A percentile compares a stretch with the other conserved stretches of the same genome.
Evolutionary conservation across 2,797 vertebrate genomes (phyloP).

Genomic region (Galago senegalensis): DNA sequence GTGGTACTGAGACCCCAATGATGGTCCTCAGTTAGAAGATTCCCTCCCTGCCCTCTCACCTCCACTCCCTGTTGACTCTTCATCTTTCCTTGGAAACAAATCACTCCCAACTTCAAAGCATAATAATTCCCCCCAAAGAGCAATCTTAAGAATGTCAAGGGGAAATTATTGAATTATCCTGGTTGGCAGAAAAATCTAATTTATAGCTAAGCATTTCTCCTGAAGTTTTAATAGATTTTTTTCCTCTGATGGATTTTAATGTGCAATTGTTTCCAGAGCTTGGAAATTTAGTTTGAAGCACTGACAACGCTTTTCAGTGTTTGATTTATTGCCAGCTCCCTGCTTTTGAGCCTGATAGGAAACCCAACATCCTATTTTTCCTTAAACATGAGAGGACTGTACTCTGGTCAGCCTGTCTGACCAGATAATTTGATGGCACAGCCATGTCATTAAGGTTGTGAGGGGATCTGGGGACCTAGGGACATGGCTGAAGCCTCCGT

Average conservation of each 20-base stretch:
- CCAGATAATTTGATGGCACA: neutral
- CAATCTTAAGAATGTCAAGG: slow-evolving; percentile 81
- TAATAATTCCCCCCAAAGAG: slow-evolving; percentile 73
- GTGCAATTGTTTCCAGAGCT: slow-evolving; percentile 76
- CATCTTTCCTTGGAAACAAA: slow-evolving; percentile 73
- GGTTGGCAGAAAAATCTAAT: slow-evolving; percentile 84
- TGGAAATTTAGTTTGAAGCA: slow-evolving; percentile 79
- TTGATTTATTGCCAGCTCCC: slow-evolving; percentile 80
- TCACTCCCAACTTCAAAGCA: slow-evolving; percentile 70
- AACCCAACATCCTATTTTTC: slow-evolving; percentile 65
- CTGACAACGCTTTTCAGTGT: slow-evolving; percentile 76
- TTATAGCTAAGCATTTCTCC: slow-evolving; percentile 84
- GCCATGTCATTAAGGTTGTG: neutral
- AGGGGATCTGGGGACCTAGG: neutral
- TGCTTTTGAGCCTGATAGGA: slow-evolving; percentile 65
- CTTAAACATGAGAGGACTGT: neutral
- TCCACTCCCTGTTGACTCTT: neutral
- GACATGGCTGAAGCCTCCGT: neutral
- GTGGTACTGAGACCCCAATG: neutral
- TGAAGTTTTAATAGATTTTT: slow-evolving; percentile 84
- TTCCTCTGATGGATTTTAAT: slow-evolving; percentile 79
- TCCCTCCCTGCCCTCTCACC: neutral
- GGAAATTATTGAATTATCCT: slow-evolving; percentile 85
- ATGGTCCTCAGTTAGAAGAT: neutral
- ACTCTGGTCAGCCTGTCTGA: neutral